These are phyloP conservation scores for Malthinus flaveolus DNA, from an alignment of 2,888 invertebrate species.

Conservation along the genomic window DNA sequence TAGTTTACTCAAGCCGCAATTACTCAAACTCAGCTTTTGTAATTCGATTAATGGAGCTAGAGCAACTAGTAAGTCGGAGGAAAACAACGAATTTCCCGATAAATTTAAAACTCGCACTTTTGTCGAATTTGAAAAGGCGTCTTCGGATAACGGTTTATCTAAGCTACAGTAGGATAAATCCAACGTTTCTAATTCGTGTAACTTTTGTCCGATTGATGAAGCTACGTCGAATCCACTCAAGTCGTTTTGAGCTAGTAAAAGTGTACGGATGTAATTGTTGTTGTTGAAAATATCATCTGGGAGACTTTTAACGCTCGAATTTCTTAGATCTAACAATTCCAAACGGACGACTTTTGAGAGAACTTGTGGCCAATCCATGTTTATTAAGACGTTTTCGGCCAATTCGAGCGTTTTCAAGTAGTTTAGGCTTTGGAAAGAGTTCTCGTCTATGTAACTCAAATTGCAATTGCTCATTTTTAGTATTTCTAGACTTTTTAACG, in stretches of 20 bases:
- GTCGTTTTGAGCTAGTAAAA: conserved; percentile 68
- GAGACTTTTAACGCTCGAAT: conserved; percentile 63
- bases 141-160: conserved; percentile 67
- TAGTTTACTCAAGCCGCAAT: conserved; percentile 66
- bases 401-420: conserved; percentile 68
- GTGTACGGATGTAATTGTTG: conserved; percentile 65
- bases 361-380: conserved; percentile 64
- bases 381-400: conserved; percentile 61
- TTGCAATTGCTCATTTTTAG: conserved; percentile 69
- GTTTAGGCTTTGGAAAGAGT: conserved; percentile 61
- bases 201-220: conserved; percentile 65
- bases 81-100: conserved; percentile 70
- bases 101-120: conserved; percentile 66
- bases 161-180: conserved; percentile 72
- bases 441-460: conserved; percentile 61
- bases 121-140: conserved; percentile 70
- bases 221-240: conserved; percentile 67
- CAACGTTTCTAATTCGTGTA: conserved; percentile 65
- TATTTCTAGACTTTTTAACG: conserved; percentile 66
- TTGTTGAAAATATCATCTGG: conserved; percentile 68
- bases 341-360: conserved; percentile 63
- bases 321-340: conserved; percentile 66
- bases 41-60: conserved; percentile 67
- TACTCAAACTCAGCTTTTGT: conserved; percentile 67
- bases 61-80: conserved; percentile 68